Conservation (phyloP, 2,797 vertebrate species). For the Kryptolebias ocellatus region DNA sequence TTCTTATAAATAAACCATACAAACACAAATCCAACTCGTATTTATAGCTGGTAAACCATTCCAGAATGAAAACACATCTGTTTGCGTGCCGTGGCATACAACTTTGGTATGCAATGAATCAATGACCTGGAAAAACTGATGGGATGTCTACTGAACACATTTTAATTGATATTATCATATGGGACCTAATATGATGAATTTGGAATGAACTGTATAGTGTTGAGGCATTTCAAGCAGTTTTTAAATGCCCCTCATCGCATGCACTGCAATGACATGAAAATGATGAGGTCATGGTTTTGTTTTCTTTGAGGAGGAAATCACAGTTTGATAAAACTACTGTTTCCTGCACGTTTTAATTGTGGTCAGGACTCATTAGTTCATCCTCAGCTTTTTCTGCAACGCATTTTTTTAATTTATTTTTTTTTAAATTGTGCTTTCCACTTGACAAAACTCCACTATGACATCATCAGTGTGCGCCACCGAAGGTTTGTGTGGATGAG, state of each 20-base stretch:
- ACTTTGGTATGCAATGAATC: slow-evolving; percentile 82
- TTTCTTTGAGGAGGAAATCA: slow-evolving; percentile 63
- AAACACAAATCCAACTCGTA: slow-evolving; percentile 41
- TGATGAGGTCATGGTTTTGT: slow-evolving; percentile 76
- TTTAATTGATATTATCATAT: slow-evolving; percentile 37
- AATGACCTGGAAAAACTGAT: slow-evolving; percentile 68
- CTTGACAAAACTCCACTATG: slow-evolving; percentile 70
- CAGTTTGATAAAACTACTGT: slow-evolving; percentile 51
- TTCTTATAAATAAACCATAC: slow-evolving; percentile 1
- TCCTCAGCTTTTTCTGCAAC: background rate
- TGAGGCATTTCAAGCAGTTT: slow-evolving; percentile 67
- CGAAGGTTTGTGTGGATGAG: slow-evolving; percentile 61
- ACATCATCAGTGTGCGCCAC: slow-evolving; percentile 67
- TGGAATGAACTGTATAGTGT: slow-evolving; percentile 54
- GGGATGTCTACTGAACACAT: slow-evolving; percentile 64
- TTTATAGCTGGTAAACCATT: slow-evolving; percentile 32
- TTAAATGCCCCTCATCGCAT: slow-evolving; percentile 71
- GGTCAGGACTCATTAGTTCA: background rate
- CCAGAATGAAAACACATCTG: slow-evolving; percentile 65
- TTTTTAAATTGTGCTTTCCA: slow-evolving; percentile 76
- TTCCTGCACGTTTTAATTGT: background rate
- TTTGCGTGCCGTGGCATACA: slow-evolving; percentile 85
- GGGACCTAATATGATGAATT: slow-evolving; percentile 64
- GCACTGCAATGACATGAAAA: slow-evolving; percentile 78
- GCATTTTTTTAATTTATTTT: slow-evolving; percentile 37